Evolutionary conservation across 2,113 vertebrate species (phyloP).

Genomic region (Synchiropus splendidus): DNA sequence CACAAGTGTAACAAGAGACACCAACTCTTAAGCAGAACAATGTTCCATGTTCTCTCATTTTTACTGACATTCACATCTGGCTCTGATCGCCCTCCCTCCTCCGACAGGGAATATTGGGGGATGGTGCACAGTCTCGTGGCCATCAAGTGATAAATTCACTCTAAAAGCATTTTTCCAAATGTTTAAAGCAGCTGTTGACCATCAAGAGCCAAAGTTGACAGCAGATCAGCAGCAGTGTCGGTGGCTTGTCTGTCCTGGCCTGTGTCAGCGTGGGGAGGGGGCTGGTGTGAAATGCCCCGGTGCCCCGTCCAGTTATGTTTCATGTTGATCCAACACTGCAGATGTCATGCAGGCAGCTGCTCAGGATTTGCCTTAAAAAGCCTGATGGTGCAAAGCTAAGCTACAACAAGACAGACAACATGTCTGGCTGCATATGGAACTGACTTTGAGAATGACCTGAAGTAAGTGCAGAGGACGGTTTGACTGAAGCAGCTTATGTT

Average conservation of each 20-base stretch:
- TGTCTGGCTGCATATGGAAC: conserved; percentile 28
- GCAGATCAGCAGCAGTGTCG: conserved; percentile 7
- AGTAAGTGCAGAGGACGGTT: conserved; percentile 4
- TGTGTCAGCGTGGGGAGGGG: conserved; percentile 19
- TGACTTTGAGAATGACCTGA: no score
- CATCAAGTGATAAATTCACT: conserved; percentile 14
- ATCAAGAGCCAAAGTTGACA: conserved; percentile 7
- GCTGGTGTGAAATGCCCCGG: conserved; percentile 15
- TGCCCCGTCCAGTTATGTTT: conserved; percentile 13
- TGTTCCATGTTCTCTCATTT: background rate
- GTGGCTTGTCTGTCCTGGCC: conserved; percentile 23
- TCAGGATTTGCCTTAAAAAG: conserved; percentile 33
- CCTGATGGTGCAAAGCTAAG: conserved; percentile 24
- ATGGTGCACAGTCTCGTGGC: conserved; percentile 14
- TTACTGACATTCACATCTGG: conserved; percentile 42
- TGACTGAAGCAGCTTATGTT: no score
- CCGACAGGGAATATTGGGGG: conserved; percentile 9
- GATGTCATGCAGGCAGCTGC: conserved; percentile 52
- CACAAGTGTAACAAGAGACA: no score
- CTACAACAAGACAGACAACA: conserved; percentile 19
- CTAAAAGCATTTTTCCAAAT: conserved; percentile 11
- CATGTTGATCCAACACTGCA: conserved; percentile 39
- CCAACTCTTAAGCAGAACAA: background rate
- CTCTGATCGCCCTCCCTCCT: conserved; percentile 25
- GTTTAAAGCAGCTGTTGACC: conserved; percentile 27